Base-by-base conservation (phyloP, 30 jellyfish, hydroid and myxozoan genomes). In the Cassiopea andromeda region DNA sequence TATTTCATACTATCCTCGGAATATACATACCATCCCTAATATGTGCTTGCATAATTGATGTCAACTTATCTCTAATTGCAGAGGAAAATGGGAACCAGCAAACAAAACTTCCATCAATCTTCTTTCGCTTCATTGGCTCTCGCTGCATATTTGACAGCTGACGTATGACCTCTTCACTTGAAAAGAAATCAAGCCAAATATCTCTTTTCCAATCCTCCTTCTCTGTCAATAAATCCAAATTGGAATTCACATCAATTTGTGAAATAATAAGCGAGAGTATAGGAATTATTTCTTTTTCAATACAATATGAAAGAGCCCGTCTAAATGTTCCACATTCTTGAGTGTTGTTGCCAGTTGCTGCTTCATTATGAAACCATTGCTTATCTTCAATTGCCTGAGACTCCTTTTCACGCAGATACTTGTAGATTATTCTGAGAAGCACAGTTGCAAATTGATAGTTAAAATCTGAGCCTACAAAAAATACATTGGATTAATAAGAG, bases 261-360 rank as follows among this genome's bases (percentile, higher is more conserved):
- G 85, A 16, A 15, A 92, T 70, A 17, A 92, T 64, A 46, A 38
- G 71, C 0, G 95, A 69, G 38, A 92, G 78, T 1, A 90, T 75
- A 6, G 97, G 97, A 15, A 80, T 69, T 27, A 90, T 80, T 48
- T 82, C 87, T 10, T 83, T 81, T 67, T 90, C 97, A 70, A 90
- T 87, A 13, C 94, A 87, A 43, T 92, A 73, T 13, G 89, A 74
- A 85, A 92, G 69, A 1, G 98, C 98, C 46, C 92, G 85, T n/a
- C 98, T 82, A 48, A 92, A 92, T 14, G 98, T 92, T 80, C 98
- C 98, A 67, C 92, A 92, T 48, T 87, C 92, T 46, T 92, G 98
- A 60, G 79, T 81, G 77, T 92, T 79, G 18, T 71, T 69, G 7
- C 89, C 96, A 46, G 84, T 81, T 2, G 85, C 82, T 15, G 98